Base-by-base conservation (phyloP, 2,797 vertebrate genomes). In the Diplodus sargus region DNA sequence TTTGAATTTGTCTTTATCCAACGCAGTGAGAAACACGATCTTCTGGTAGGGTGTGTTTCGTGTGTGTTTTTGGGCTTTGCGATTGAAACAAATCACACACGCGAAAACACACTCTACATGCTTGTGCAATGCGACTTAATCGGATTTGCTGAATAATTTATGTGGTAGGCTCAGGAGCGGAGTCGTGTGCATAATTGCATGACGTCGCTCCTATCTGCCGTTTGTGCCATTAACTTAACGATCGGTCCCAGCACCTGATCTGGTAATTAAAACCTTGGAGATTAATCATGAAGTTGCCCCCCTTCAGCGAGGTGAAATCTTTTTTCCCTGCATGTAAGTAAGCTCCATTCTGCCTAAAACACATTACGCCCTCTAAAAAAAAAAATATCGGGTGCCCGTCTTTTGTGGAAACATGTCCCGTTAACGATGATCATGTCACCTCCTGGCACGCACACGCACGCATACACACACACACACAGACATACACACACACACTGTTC, bases 261-360 rank as follows among this genome's bases (percentile, higher is more conserved):
- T 69, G 77, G 74, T 92, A 93, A 93, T 93, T 93, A 92, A 92
- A 93, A 91, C 73, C 82, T 79, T 47, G 23, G 70, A 90, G 82
- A 91, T 93, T 85, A 87, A 91, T 92, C 90, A 90, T 63, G 85
- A 84, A 76, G 58, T 59, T 53, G 30, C 30, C 53, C 56, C 54
- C 22, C 34, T 34, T 78, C 76, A 72, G 73, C 25, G 17, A 28
- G n/a, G 63, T 49, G 68, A 83, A 34, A 34, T 34, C 8, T 34
- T 86, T 70, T 77, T 54, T 78, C 56, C 78, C 67, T 61, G 60
- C 58, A 22, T 74, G 57, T 56, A 48, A 48, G 18, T 22, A 5
- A 30, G 25, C 52, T 65, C 23, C 13, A 16, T 57, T 79, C 25
- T 25, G 39, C 45, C 47, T 11, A 57, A 65, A 79, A 70, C 43